Base-by-base conservation (phyloP, 1,140 invertebrate genomes). In the Calliopsis andreniformis region DNA sequence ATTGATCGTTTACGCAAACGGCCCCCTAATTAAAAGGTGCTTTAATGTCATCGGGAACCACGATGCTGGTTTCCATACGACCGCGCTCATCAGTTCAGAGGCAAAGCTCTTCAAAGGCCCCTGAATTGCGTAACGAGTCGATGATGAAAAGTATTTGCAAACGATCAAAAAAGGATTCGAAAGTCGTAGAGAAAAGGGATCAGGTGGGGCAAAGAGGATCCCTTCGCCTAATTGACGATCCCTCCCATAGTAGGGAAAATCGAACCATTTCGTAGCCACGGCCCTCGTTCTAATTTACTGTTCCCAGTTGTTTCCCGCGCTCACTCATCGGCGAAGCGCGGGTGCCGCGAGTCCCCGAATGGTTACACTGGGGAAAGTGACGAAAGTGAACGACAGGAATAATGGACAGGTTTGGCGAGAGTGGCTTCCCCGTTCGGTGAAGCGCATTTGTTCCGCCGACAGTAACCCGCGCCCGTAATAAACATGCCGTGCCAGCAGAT, bases 361-460 rank as follows among this genome's bases (percentile, higher is more conserved):
- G 12, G 35, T 20, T 49, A 49, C 42, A 42, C 28, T 10, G 25
- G 58, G 42, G 56, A 56, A 84, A 62, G 83, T 79, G 71, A 82
- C 67, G 82, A 82, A 85, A 84, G 83, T 84, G 83, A 85, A 63
- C 68, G 83, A 82, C 83, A 85, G 83, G 62, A 76, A 84, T 84
- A 85, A 85, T 85, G 79, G 83, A 77, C 83, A 69, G 76, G 80
- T 81, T 79, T 35, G 76, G 70, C 56, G 59, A 32, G 61, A 78
- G 70, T 84, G 62, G 79, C 78, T 85, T 84, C 35, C 43, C 62
- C 71, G 76, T 76, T 82, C 68, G 25, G 59, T 20, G 35, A 55
- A 51, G 51, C 53, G 79, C 83, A 85, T 84, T 85, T 85, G 82
- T 85, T 84, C 79, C 77, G 42, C 72, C 61, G 76, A 83, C 82